A percentile compares a stretch with the other conserved stretches of the same genome.
Conservation (phyloP, 2,113 vertebrate species). For the Trinectes maculatus region DNA sequence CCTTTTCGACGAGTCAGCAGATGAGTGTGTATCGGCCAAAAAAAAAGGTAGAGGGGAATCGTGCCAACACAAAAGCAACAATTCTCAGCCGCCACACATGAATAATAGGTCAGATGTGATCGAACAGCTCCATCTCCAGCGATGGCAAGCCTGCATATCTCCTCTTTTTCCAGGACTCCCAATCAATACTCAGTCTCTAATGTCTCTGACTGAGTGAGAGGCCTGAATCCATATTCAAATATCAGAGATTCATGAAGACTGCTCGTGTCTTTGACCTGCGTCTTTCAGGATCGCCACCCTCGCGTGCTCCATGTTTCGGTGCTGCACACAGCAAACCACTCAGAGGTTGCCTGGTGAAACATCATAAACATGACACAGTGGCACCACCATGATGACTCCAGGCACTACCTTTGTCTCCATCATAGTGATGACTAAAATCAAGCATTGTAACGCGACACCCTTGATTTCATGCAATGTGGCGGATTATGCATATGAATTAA, state of each 20-base stretch:
- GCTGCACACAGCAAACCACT: conserved; percentile 23
- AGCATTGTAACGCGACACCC: conserved; percentile 81
- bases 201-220: conserved; percentile 70
- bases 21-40: not conserved
- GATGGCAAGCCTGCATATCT: conserved; percentile 65
- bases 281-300: conserved; percentile 27
- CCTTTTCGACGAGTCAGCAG: not conserved
- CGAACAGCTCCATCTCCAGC: conserved; percentile 62
- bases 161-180: conserved; percentile 71
- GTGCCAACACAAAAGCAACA: conserved; percentile 14
- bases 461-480: conserved; percentile 83
- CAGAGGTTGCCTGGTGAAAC: conserved; percentile 69
- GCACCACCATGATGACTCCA: conserved; percentile 71
- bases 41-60: conserved; percentile 4
- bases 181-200: conserved; percentile 80
- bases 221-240: conserved; percentile 80
- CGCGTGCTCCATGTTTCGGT: not conserved
- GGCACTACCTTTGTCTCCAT: conserved; percentile 83
- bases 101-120: conserved; percentile 78
- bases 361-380: conserved; percentile 76
- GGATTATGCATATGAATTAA: conserved; percentile 83
- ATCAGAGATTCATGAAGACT: conserved; percentile 20
- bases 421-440: conserved; percentile 79
- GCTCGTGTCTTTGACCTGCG: conserved; percentile 8
- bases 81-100: conserved; percentile 38